phyloP scores from a whole-genome alignment of 2,113 vertebrate species.

The Oncorhynchus masou region DNA sequence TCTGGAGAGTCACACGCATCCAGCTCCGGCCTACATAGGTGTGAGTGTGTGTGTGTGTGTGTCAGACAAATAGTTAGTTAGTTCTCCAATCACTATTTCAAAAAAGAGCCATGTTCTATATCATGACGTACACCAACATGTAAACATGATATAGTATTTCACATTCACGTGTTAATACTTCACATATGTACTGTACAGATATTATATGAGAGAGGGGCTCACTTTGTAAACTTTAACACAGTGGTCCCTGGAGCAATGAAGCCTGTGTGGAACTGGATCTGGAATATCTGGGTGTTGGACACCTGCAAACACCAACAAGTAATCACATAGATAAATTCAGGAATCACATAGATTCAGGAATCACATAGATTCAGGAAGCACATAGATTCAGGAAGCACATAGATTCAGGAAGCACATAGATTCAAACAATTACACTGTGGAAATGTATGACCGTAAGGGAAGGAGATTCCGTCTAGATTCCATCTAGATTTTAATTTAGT shows the following conservation, averaged over 20 bases:
- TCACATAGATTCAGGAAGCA: not conserved
- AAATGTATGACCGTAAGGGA: too few relatives aligned
- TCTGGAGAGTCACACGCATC: constrained; percentile 96
- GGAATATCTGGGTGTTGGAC: constrained; percentile 97
- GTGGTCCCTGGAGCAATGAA: constrained; percentile 91
- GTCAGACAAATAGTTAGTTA: not conserved
- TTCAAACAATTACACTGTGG: too few relatives aligned
- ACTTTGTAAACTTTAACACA: constrained; percentile 94
- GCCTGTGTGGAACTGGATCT: constrained; percentile 98
- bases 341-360: too few relatives aligned
- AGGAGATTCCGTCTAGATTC: too few relatives aligned
- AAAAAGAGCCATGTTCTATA: not conserved
- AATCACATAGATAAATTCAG: not conserved
- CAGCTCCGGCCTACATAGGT: constrained; percentile 82
- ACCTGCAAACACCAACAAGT: constrained; percentile 70
- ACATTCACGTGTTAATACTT: too few relatives aligned
- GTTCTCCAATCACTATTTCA: not conserved
- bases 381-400: too few relatives aligned
- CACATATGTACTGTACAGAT: not conserved
- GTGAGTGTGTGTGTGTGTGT: not conserved
- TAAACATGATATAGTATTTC: too few relatives aligned
- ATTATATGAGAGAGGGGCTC: constrained; percentile 58
- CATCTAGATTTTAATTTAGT: not conserved
- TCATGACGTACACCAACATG: not conserved
- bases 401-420: not conserved